These are phyloP conservation scores for Ophioderma brevispina DNA, from an alignment of 35 echinoderm and acorn worm genomes.

Conservation along the genomic window DNA sequence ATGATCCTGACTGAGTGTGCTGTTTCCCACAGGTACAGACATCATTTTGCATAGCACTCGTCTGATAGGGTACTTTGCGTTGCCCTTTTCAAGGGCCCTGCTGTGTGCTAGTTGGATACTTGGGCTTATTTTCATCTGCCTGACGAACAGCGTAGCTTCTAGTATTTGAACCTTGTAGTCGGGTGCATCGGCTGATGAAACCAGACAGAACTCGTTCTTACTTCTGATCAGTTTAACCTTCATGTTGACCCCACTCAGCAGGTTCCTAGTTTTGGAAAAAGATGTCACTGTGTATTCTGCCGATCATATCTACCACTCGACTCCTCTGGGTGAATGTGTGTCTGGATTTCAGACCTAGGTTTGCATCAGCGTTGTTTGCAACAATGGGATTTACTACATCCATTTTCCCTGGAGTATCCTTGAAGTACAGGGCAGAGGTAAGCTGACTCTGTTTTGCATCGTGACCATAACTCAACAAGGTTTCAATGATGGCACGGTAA, in stretches of 20 bases:
- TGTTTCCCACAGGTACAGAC: constrained; percentile 60
- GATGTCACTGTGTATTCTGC: constrained; percentile 75
- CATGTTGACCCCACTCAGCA: constrained; percentile 43
- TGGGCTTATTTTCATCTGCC: background rate
- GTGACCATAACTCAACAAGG: constrained; percentile 36
- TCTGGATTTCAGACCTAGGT: constrained; percentile 46
- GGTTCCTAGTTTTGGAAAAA: constrained; percentile 58
- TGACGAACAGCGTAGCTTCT: background rate
- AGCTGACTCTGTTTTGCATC: constrained; percentile 48
- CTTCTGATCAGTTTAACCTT: constrained; percentile 39
- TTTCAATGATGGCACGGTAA: constrained; percentile 72
- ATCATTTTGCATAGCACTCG: constrained; percentile 66
- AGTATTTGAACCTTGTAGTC: background rate
- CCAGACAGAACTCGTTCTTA: constrained; percentile 45
- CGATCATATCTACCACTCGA: constrained; percentile 56
- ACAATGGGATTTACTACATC: constrained; percentile 31
- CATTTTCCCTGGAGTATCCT: constrained; percentile 56
- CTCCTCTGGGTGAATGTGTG: constrained; percentile 9
- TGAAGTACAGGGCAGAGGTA: constrained; percentile 55
- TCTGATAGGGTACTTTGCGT: constrained; percentile 61
- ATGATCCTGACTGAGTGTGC: constrained; percentile 46
- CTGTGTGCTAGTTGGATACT: background rate
- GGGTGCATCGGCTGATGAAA: background rate
- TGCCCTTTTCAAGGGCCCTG: constrained; percentile 44
- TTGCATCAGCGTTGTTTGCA: constrained; percentile 5